Evolutionary conservation across 2,797 vertebrate species (phyloP), one percentile per base, ranked within the genome.

Genomic region (Lagorchestes hirsutus): DNA sequence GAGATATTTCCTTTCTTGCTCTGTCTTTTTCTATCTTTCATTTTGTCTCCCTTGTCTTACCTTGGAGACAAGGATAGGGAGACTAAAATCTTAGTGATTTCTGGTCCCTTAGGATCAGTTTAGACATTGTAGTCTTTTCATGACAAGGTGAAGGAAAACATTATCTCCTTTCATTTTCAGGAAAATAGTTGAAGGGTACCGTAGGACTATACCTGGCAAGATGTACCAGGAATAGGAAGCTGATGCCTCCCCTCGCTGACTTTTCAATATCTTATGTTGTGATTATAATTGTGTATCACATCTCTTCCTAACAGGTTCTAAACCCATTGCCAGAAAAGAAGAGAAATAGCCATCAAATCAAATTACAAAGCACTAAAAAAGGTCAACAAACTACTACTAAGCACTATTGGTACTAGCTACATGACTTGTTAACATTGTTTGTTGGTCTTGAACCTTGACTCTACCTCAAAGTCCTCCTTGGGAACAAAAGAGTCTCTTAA

Each of bases 311-410:
- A 96, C 58, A 96, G 93, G 90, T 96, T 96, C 93, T 96, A 67
- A 96, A 96, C n/a, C 90, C 97, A 95, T 95, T 97, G 97, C 92
- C 96, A 90, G 87, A 90, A 91, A 31, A 97, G 92, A 97, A 95
- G 94, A 96, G 50, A 94, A 97, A 98, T 62, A n/a, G 55, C 67
- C 93, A 24, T 54, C 94, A 95, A 97, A 97, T 96, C 93, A 97
- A 97, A 97, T 97, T 93, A 96, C 0, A 0, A 93, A 2, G 0
- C 95, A 93, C 97, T 97, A 97, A 93, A 93, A 98, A 97, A 98
- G 97, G 97, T 98, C 97, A 98, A 96, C 95, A 92, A 58, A 95
- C 94, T 96, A 96, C 94, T 96, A 96, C 96, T 96, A 95, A 98
- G 93, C 93, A 95, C 95, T 74, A 91, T 27, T 82, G 55, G 96